These are phyloP conservation scores for Mastacembelus armatus DNA, from an alignment of 2,797 vertebrate species.

Conservation along the genomic window DNA sequence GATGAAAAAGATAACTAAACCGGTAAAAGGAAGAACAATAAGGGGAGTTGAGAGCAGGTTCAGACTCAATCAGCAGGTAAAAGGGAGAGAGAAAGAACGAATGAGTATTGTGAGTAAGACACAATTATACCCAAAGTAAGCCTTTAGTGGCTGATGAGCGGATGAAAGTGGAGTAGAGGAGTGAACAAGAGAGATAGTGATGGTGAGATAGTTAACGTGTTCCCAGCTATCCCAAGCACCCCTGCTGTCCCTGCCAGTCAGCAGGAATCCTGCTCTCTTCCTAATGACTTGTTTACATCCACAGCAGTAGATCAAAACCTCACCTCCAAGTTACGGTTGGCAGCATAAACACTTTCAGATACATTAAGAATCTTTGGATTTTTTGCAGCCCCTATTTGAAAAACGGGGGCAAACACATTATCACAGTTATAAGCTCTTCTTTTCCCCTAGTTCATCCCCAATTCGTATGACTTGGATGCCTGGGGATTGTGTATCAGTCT, in stretches of 20 bases:
- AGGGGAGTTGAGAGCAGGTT: slow-evolving; percentile 71
- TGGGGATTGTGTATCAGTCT: slow-evolving; percentile 83
- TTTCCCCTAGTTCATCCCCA: slow-evolving; percentile 49
- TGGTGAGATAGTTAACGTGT: slow-evolving; percentile 60
- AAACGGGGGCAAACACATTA: slow-evolving; percentile 58
- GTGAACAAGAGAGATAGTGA: slow-evolving; percentile 37
- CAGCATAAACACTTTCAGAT: slow-evolving; percentile 62
- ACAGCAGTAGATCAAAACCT: slow-evolving; percentile 72
- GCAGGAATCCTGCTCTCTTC: slow-evolving; percentile 63
- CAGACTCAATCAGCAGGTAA: slow-evolving; percentile 66
- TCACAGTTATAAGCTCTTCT: slow-evolving; percentile 42
- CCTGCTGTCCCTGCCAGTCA: slow-evolving; percentile 77
- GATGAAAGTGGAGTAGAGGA: slow-evolving; percentile 62
- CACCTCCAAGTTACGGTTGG: slow-evolving; percentile 66
- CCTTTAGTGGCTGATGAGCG: slow-evolving; percentile 59
- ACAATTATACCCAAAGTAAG: slow-evolving; percentile 56
- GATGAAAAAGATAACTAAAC: slow-evolving; percentile 62
- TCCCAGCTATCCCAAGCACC: slow-evolving; percentile 61
- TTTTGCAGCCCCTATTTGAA: slow-evolving; percentile 39
- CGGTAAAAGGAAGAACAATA: slow-evolving; percentile 42
- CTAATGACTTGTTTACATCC: slow-evolving; percentile 84
- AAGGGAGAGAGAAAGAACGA: slow-evolving; percentile 13
- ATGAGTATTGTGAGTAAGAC: slow-evolving; percentile 44
- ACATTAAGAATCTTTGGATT: slow-evolving; percentile 50
- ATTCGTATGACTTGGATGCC: slow-evolving; percentile 65